phyloP scores from a whole-genome alignment of 2,797 vertebrate genomes.

The Carcharodon carcharias region DNA sequence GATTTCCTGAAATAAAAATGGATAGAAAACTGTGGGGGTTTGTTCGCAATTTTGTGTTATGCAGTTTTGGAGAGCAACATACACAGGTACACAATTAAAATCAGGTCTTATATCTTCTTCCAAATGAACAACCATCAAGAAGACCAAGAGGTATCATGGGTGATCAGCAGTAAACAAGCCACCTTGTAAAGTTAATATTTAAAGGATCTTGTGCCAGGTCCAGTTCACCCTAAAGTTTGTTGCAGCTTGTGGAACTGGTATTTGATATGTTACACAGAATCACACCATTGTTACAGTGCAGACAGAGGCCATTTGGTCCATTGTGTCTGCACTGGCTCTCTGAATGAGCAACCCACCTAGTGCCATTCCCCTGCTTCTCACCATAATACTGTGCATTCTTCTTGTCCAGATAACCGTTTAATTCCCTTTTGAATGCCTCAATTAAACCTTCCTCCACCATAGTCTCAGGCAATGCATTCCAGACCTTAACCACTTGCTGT shows the following conservation, averaged over 20 bases:
- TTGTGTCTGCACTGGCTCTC: too few species aligned
- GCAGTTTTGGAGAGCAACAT: background rate
- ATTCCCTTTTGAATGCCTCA: too few species aligned
- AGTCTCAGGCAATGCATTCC: too few species aligned
- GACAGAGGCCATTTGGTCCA: too few species aligned
- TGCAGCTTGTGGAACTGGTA: background rate
- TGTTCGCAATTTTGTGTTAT: background rate
- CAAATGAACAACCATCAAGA: background rate
- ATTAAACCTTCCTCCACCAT: too few species aligned
- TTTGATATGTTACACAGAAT: background rate
- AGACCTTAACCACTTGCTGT: too few species aligned
- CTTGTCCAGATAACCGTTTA: too few species aligned
- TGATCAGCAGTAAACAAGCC: background rate
- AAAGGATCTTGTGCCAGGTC: too few species aligned
- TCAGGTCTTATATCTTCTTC: background rate
- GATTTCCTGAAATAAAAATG: background rate
- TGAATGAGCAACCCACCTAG: too few species aligned
- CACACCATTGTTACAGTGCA: too few species aligned
- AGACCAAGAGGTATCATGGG: background rate
- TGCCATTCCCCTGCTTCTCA: too few species aligned
- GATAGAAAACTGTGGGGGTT: background rate
- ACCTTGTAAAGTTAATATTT: background rate
- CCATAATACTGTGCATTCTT: too few species aligned
- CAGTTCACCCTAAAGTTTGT: background rate
- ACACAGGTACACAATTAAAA: background rate